A percentile compares a stretch with the other conserved stretches of the same genome.
Conservation (phyloP, 1,140 invertebrate genomes). For the Drosophila trapezifrons region DNA sequence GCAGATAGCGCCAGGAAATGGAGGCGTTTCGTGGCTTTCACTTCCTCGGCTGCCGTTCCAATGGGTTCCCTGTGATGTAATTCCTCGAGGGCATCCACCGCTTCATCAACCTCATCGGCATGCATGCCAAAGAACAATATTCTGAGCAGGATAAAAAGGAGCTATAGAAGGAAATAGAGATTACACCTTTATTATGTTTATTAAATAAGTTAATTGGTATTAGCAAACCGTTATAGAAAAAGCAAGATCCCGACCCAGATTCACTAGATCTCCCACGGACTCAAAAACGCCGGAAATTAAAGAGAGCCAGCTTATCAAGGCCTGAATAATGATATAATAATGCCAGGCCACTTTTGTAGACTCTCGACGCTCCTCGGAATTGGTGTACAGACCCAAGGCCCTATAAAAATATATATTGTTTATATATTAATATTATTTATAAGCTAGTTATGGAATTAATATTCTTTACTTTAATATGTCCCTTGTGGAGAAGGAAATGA, state of each 20-base stretch:
- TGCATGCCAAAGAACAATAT: conserved; percentile 3
- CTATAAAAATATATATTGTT: conserved; percentile 9
- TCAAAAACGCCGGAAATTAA: conserved; percentile 6
- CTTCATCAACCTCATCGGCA: conserved; percentile 32
- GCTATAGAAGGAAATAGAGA: not conserved
- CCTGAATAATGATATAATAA: not conserved
- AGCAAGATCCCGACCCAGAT: conserved; percentile 40
- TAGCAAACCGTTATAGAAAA: conserved; percentile 32
- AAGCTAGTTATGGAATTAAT: not conserved
- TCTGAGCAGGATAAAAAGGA: conserved; percentile 15
- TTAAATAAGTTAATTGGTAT: too few relatives aligned
- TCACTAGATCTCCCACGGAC: conserved; percentile 23
- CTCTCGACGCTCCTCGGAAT: conserved; percentile 13
- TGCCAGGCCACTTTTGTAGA: conserved; percentile 18
- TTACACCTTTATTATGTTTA: not conserved
- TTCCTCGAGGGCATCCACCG: conserved; percentile 37
- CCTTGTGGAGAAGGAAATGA: not conserved
- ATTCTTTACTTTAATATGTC: not conserved
- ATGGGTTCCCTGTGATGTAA: not conserved
- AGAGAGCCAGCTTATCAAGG: not conserved
- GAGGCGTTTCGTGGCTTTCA: conserved; percentile 18
- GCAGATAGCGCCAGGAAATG: conserved; percentile 7
- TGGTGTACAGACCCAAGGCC: conserved; percentile 28
- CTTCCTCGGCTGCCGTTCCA: not conserved
- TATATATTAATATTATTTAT: not conserved